Evolutionary conservation across 2,888 invertebrate species (phyloP), one percentile per base, ranked within the genome.

Genomic region (Troides oblongomaculatus): DNA sequence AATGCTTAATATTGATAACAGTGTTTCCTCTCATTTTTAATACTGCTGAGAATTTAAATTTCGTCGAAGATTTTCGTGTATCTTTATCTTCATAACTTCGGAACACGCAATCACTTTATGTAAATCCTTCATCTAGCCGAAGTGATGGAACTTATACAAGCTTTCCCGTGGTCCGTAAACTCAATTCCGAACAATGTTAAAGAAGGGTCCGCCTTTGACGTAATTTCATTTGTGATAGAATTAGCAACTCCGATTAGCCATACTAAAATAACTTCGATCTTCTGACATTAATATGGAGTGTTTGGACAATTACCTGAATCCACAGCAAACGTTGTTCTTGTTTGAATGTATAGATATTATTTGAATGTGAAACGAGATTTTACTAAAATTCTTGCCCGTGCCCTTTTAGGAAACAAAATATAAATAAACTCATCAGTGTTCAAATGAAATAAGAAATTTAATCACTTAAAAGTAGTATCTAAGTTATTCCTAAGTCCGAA

Each of bases 61-160:
- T 58, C 12, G 57, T 23, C 14, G 23, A 23, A 23, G 23, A 23
- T 58, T 58, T 23, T 58, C 21, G 23, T 12, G 39, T 39, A 61
- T 14, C 30, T 60, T 61, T 43, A 61, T 39, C n/a, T 39, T 43
- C n/a, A 10, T 61, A 43, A 63, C 53, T 63, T 8, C 18, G 8
- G 14, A 61, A 39, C 25, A 23, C 46, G 62, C 53, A 50, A 50
- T 53, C 50, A 63, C 21, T 63, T 63, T 63, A 63, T 63, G 63
- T 53, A 25, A 63, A 63, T 63, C 50, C 63, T 50, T 53, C 21
- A 53, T 46, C 63, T 53, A 50, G 23, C 25, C 50, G 23, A 30
- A 53, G 50, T 63, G 63, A 63, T 63, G 50, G 63, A 63, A 53
- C 50, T 63, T 63, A 53, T 53, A 53, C 63, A 63, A 53, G 50